Base-by-base conservation (phyloP, 2,888 invertebrate genomes). In the Eupsilia transversa region DNA sequence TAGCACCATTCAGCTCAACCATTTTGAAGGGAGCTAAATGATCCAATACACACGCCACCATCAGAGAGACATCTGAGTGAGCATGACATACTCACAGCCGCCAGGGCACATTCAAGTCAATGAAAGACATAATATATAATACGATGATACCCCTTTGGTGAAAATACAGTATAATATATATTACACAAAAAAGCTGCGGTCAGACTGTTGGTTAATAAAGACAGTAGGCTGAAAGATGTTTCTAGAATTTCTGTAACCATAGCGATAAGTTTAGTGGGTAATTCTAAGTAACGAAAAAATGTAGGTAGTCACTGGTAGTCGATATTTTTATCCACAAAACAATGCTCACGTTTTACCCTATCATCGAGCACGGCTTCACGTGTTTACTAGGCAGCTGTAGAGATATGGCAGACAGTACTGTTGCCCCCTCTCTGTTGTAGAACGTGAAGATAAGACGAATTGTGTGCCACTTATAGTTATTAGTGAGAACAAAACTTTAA, bases 401-500 rank as follows among this genome's bases (percentile, higher is more conserved):
- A 60, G 35, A 71, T 59, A 41, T 20, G 20, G n/a, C 41, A 41
- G n/a, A 38, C 27, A 61, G 27, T 30, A 30, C 54, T 72, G 38
- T 23, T 27, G 41, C 49, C 14, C 72, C 49, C 49, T 60, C 35
- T 57, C 30, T 3, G 43, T 49, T 43, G n/a, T 66, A 60, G n/a
- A 73, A 66, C 73, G 73, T 73, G 73, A 79, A 43, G 79, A 78
- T 78, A 79, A 73, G 14, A 52, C 12, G 0, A 38, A 9, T 46
- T 46, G 17, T 27, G 23, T 27, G 9, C 27, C n/a, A 60, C 23
- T n/a, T n/a, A 57, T 46, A 27, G 57, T 61, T 38, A 23, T 77
- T 71, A 14, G 27, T 63, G 23, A 27, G 54, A 69, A 46, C 54
- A 10, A 41, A 56, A 63, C 38, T 61, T 46, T 7, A 43, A 30